These are phyloP conservation scores for Chaetura pelagica DNA, from an alignment of 2,113 vertebrate species.

Conservation along the genomic window DNA sequence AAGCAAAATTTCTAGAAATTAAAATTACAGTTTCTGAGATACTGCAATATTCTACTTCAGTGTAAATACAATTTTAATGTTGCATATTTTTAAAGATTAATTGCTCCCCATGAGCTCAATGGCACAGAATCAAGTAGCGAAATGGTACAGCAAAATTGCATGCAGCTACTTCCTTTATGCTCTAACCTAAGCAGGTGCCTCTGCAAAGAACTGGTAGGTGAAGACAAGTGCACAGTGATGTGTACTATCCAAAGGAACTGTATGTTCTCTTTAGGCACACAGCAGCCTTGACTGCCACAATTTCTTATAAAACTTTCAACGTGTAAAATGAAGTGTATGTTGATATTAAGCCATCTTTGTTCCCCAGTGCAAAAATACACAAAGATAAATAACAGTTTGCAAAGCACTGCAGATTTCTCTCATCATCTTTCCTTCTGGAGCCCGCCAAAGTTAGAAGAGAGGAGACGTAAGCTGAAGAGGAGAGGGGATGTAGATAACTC, in stretches of 20 bases:
- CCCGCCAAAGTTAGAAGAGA: neutral
- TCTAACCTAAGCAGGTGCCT: neutral
- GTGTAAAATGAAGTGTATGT: neutral
- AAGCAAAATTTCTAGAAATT: neutral
- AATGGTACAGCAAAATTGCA: conserved; percentile 25
- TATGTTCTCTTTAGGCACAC: neutral
- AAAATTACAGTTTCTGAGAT: neutral
- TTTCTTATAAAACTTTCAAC: neutral
- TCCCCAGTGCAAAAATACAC: neutral
- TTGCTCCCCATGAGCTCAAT: conserved; percentile 21
- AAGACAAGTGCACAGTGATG: neutral
- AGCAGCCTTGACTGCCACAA: neutral
- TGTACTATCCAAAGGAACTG: neutral
- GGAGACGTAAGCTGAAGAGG: neutral
- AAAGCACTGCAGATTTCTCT: neutral
- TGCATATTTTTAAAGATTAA: neutral
- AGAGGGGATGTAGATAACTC: neutral
- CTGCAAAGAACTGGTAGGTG: neutral
- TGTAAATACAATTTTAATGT: conserved; percentile 43
- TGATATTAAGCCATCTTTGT: neutral
- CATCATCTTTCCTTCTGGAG: neutral
- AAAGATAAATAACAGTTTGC: neutral
- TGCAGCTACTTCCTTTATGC: neutral
- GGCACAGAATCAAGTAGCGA: neutral
- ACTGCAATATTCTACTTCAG: neutral